These are phyloP conservation scores for Drosophila mojavensis DNA, from an alignment of 1,140 invertebrate genomes.

Conservation along the genomic window DNA sequence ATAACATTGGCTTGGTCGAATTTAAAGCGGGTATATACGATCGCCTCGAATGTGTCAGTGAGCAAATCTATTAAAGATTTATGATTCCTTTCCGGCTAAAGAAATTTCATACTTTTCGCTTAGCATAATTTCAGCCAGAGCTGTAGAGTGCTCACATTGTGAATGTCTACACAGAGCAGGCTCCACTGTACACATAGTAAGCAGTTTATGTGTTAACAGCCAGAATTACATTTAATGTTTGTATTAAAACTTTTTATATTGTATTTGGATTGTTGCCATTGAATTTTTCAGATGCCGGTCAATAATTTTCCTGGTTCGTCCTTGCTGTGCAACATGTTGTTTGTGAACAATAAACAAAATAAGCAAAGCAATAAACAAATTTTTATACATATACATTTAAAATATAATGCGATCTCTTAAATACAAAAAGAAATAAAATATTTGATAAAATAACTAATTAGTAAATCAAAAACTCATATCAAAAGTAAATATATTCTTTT, in stretches of 20 bases:
- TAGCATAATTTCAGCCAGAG: neutral
- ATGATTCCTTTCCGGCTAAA: too few relatives aligned
- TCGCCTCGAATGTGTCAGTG: neutral
- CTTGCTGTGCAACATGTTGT: constrained; percentile 35
- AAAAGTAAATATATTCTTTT: too few relatives aligned
- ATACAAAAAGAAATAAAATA: too few relatives aligned
- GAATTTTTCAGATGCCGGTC: constrained; percentile 50
- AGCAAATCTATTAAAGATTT: too few relatives aligned
- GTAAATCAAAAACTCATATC: too few relatives aligned
- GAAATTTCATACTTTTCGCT: too few relatives aligned
- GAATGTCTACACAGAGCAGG: neutral
- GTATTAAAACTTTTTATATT: constrained; percentile 31
- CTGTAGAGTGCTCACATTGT: too few relatives aligned
- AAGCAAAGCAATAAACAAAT: neutral
- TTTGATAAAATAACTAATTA: too few relatives aligned
- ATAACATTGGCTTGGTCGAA: too few relatives aligned
- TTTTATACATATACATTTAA: neutral
- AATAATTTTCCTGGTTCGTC: constrained; percentile 49
- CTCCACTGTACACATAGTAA: neutral
- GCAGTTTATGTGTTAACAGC: neutral
- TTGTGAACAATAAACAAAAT: constrained; percentile 23
- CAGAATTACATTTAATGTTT: constrained; percentile 38
- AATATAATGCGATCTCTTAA: constrained; percentile 22
- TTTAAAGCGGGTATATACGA: neutral
- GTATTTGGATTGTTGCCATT: constrained; percentile 61